phyloP scores from a whole-genome alignment of 2,113 vertebrate species.

The Naja naja region DNA sequence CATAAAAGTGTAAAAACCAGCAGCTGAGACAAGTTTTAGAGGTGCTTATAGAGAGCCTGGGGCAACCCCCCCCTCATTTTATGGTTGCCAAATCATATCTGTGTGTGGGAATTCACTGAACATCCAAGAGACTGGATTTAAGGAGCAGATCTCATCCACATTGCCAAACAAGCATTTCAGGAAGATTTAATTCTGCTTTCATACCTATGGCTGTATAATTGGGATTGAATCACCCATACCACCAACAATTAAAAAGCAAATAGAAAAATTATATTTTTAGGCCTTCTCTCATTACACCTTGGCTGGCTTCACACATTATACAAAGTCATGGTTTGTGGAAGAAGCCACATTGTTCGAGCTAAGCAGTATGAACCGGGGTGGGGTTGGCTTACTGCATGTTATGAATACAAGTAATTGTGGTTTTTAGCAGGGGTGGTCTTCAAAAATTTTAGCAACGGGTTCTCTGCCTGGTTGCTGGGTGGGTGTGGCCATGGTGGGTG shows the following conservation, averaged over 20 bases:
- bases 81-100: background rate
- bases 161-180: background rate
- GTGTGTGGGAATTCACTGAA: background rate
- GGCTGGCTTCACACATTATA: background rate
- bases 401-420: background rate
- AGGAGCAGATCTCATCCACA: background rate
- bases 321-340: background rate
- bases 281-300: background rate
- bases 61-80: background rate
- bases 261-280: background rate
- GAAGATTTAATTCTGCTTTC: background rate
- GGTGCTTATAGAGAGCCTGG: background rate
- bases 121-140: background rate
- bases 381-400: background rate
- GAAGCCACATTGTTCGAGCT: background rate
- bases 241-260: background rate
- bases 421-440: too few species aligned
- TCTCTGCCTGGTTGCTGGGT: too few species aligned
- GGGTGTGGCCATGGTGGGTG: too few species aligned
- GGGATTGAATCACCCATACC: background rate
- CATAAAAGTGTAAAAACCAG: constrained; percentile 6
- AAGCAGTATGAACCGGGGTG: background rate
- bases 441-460: too few species aligned
- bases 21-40: background rate
- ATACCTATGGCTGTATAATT: background rate